Conservation (phyloP, 1,140 invertebrate genomes). For the Apis dorsata region DNA sequence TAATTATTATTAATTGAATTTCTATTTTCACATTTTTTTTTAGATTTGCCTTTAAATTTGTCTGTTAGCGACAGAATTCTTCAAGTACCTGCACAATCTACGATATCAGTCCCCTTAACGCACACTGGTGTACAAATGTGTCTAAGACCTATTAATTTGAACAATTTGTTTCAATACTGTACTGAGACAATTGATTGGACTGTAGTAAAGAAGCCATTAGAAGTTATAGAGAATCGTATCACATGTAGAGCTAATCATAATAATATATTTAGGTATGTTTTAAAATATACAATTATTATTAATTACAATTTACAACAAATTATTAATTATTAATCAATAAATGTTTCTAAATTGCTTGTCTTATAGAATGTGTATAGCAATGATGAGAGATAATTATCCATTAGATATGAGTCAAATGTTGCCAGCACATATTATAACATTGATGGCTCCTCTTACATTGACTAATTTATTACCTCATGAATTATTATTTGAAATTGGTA, state of each 20-base stretch:
- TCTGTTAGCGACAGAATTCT: conserved; percentile 67
- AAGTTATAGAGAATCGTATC: conserved; percentile 80
- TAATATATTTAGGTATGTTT: conserved; percentile 71
- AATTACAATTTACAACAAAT: too few species aligned
- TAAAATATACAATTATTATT: background rate
- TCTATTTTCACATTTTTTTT: conserved; percentile 33
- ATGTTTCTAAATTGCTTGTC: conserved; percentile 23
- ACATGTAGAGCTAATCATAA: conserved; percentile 77
- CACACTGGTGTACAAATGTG: conserved; percentile 83
- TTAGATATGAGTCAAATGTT: conserved; percentile 81
- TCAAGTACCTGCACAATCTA: conserved; percentile 76
- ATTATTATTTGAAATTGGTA: conserved; percentile 83
- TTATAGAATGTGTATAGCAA: conserved; percentile 88
- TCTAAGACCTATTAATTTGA: conserved; percentile 80
- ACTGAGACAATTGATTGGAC: conserved; percentile 84
- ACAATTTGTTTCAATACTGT: conserved; percentile 82
- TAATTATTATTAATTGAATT: background rate
- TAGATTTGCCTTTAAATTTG: conserved; percentile 62
- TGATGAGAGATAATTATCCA: conserved; percentile 90
- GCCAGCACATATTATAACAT: conserved; percentile 91
- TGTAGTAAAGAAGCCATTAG: conserved; percentile 81
- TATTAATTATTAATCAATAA: background rate
- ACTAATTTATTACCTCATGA: conserved; percentile 89
- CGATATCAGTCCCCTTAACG: conserved; percentile 84
- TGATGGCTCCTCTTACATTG: conserved; percentile 91